Percentiles rank a stretch among this genome's conserved stretches.
phyloP scores from a whole-genome alignment of 2,888 invertebrate species.

The Heliconius erato region DNA sequence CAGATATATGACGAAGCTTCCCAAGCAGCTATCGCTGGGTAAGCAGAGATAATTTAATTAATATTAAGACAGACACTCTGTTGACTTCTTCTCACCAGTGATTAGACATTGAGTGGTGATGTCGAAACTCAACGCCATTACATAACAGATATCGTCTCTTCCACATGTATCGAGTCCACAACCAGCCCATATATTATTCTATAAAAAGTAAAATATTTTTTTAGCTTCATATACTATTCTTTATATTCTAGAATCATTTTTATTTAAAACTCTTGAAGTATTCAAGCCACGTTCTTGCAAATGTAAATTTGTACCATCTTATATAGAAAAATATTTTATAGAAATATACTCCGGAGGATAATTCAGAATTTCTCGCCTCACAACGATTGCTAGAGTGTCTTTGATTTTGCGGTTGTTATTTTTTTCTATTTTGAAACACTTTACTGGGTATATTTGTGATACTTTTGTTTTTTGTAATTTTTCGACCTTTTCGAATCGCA shows the following conservation, averaged over 20 bases:
- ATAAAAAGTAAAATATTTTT: background rate
- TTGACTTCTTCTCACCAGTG: background rate
- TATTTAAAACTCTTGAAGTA: conserved; percentile 3
- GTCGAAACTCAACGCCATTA: background rate
- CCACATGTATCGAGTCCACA: too few species aligned
- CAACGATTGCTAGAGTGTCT: background rate
- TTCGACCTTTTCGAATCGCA: too few species aligned
- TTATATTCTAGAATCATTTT: conserved; percentile 14
- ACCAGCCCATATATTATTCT: background rate
- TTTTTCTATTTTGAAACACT: background rate
- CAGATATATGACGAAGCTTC: too few species aligned
- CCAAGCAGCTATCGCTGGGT: background rate
- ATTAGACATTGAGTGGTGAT: background rate
- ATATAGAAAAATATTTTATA: conserved; percentile 13
- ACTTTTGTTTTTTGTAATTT: too few species aligned
- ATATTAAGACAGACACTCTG: background rate
- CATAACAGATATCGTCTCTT: background rate
- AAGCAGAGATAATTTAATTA: background rate
- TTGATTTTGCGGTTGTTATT: background rate
- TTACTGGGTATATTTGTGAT: background rate
- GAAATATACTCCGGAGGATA: conserved; percentile 9
- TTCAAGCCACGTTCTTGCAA: conserved; percentile 17
- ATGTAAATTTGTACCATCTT: conserved; percentile 21
- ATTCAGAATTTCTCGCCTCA: conserved; percentile 6
- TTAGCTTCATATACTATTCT: background rate